phyloP scores from a whole-genome alignment of 2,113 vertebrate genomes.

The Dendropsophus ebraccatus region DNA sequence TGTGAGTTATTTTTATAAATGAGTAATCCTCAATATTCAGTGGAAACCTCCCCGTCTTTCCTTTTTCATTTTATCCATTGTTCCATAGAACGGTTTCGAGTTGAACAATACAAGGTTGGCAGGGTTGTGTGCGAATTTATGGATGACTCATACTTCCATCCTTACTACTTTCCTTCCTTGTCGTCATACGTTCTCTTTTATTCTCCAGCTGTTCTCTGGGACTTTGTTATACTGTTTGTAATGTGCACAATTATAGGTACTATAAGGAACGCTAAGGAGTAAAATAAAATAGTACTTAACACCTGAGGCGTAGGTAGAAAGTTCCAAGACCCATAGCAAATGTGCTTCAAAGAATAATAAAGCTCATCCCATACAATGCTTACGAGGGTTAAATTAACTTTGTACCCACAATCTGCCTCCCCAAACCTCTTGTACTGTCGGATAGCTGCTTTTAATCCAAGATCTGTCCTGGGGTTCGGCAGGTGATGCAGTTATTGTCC shows the following conservation, averaged over 20 bases:
- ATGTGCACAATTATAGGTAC: not conserved
- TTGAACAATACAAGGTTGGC: not conserved
- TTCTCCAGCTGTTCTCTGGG: not conserved
- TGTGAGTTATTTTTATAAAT: conserved; percentile 5
- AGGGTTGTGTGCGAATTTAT: not conserved
- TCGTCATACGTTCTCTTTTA: not conserved
- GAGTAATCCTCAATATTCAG: not conserved
- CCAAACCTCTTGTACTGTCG: no score
- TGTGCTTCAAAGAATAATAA: no score
- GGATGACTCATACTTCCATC: conserved; percentile 17
- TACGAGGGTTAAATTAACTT: no score
- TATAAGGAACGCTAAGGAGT: not conserved
- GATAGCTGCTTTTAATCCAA: no score
- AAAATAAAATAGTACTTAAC: not conserved
- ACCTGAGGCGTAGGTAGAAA: not conserved
- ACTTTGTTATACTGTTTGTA: not conserved
- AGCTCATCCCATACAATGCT: no score
- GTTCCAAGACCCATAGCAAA: no score
- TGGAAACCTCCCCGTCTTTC: not conserved
- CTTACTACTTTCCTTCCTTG: conserved; percentile 32
- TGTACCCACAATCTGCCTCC: no score
- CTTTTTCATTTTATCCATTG: not conserved
- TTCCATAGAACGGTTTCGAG: not conserved
- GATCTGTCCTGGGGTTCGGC: no score
- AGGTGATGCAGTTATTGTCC: no score